phyloP scores from a whole-genome alignment of 2,797 vertebrate genomes.

The Otolemur crassicaudatus region DNA sequence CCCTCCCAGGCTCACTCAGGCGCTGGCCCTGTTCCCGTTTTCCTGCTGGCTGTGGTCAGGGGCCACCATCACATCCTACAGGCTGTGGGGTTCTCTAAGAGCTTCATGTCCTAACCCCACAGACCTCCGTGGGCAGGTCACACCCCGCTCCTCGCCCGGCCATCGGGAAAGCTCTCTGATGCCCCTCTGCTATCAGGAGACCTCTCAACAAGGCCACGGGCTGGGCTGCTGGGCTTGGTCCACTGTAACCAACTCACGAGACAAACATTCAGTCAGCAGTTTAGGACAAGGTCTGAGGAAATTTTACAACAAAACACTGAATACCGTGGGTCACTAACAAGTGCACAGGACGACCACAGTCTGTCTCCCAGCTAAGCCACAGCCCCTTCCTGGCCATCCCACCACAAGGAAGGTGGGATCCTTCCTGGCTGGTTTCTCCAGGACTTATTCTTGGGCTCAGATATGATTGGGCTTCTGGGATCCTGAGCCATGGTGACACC shows the following conservation, averaged over 20 bases:
- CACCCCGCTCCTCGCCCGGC: not conserved
- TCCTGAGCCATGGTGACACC: not conserved
- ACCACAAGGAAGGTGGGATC: not conserved
- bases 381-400: not conserved
- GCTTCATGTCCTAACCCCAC: not conserved
- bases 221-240: not conserved
- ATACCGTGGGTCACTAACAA: not conserved
- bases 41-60: not conserved
- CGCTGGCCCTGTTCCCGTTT: not conserved
- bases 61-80: not conserved
- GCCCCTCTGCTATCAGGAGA: not conserved
- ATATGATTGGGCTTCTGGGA: not conserved
- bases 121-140: not conserved
- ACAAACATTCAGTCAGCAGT: not conserved
- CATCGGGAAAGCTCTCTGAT: not conserved
- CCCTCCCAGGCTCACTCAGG: not conserved
- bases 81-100: not conserved
- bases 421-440: slow-evolving; percentile 2
- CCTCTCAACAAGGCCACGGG: not conserved
- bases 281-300: not conserved
- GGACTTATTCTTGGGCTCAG: not conserved
- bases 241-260: not conserved
- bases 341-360: not conserved
- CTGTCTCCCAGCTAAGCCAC: not conserved
- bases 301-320: not conserved